Conservation (phyloP, 2,888 invertebrate genomes). For the Lasioglossum morio region DNA sequence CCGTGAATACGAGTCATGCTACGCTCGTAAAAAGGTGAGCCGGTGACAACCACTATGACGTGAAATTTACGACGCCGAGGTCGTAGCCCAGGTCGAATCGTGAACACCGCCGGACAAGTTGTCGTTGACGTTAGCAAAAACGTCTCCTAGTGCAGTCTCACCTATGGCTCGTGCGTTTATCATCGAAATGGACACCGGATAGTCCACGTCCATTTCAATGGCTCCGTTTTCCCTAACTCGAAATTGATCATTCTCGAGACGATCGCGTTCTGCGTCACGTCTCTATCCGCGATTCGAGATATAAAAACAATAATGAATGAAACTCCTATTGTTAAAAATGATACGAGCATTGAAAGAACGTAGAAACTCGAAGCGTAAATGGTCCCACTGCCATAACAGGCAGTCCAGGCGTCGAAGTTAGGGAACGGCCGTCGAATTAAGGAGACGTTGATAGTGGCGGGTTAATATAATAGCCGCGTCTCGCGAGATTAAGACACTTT, state of each 20-base stretch:
- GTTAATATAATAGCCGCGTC: conserved; percentile 58
- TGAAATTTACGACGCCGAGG: conserved; percentile 81
- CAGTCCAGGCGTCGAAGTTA: background rate
- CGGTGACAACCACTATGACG: conserved; percentile 81
- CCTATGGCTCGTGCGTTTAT: conserved; percentile 37
- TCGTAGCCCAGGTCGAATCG: conserved; percentile 80
- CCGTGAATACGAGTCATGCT: conserved; percentile 70
- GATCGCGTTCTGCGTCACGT: too few species aligned
- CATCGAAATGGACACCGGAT: conserved; percentile 33
- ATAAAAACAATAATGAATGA: too few species aligned
- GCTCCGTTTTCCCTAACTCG: conserved; percentile 1
- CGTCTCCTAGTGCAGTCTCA: conserved; percentile 53
- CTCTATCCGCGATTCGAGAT: too few species aligned
- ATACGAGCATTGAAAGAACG: background rate
- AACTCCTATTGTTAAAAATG: background rate
- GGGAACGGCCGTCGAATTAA: conserved; percentile 19
- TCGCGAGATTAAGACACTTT: conserved; percentile 47
- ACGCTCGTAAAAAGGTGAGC: conserved; percentile 78
- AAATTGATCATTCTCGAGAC: background rate
- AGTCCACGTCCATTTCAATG: background rate
- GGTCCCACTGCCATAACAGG: background rate
- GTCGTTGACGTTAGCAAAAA: conserved; percentile 72
- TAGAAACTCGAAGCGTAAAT: background rate
- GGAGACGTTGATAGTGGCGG: conserved; percentile 19
- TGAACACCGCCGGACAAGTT: conserved; percentile 80